phyloP scores from a whole-genome alignment of 2,113 vertebrate species.

The Calidris pygmaea region DNA sequence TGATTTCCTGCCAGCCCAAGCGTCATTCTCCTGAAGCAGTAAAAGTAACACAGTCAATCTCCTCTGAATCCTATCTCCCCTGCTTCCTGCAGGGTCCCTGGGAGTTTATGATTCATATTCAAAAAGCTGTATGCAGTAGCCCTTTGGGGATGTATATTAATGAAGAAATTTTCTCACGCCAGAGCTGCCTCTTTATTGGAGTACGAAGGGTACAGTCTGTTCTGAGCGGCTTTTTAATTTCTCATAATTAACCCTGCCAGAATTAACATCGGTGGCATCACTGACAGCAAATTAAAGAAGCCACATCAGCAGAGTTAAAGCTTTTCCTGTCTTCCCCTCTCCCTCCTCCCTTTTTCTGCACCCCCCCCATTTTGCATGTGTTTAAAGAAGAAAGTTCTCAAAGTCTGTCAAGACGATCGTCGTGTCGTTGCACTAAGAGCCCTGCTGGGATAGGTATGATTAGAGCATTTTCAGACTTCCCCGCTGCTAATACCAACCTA shows the following conservation, averaged over 20 bases:
- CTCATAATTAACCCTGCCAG: conserved; percentile 77
- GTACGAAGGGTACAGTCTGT: conserved; percentile 76
- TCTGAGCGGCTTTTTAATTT: conserved; percentile 74
- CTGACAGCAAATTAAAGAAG: conserved; percentile 68
- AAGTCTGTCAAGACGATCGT: conserved; percentile 62
- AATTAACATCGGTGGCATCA: conserved; percentile 69
- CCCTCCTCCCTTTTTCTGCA: not conserved
- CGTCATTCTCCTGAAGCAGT: conserved; percentile 58
- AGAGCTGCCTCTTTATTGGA: conserved; percentile 69
- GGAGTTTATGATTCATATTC: conserved; percentile 73
- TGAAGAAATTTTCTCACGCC: conserved; percentile 73
- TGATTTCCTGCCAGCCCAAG: conserved; percentile 63
- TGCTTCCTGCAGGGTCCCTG: conserved; percentile 47
- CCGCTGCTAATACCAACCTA: conserved; percentile 31
- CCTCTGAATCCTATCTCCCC: conserved; percentile 62
- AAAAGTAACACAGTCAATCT: conserved; percentile 65
- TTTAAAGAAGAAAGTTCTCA: conserved; percentile 55
- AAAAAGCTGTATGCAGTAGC: conserved; percentile 23
- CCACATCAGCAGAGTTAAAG: conserved; percentile 49
- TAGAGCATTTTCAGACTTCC: conserved; percentile 42
- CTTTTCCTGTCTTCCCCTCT: not conserved
- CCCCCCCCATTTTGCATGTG: not conserved
- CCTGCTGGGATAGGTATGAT: conserved; percentile 48
- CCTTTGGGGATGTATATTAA: conserved; percentile 76
- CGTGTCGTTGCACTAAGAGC: conserved; percentile 42